Base-by-base conservation (phyloP, 2,797 vertebrate genomes). In the Brachyalestes nurse region DNA sequence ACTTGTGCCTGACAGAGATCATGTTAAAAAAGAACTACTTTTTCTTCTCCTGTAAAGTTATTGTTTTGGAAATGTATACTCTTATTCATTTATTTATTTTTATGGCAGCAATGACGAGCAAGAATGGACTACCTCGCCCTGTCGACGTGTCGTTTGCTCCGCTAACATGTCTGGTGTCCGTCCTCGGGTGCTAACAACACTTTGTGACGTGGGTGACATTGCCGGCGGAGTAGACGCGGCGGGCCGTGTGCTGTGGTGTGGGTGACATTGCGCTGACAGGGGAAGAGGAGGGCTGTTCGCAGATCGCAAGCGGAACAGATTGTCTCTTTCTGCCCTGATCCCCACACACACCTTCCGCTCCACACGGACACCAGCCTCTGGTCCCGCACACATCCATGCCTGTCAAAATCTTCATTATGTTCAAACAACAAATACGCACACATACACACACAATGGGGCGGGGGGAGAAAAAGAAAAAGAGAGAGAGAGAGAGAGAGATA, bases 361-460 rank as follows among this genome's bases (percentile, higher is more conserved):
- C 55, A 67, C 82, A 73, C 12, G 10, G 72, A 74, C 77, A 55
- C 19, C 14, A 23, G 16, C 64, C 61, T 3, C 57, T 60, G 72
- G 71, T 79, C 47, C 19, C 28, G 73, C 72, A 57, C 71, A 73
- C 62, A 70, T 83, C 82, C 65, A 49, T 77, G 70, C 80, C 76
- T 82, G 80, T 80, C 70, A 83, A 70, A 78, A 82, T 86, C 81
- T 85, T 85, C 74, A 88, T 87, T 86, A 85, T 65, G 80, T 78
- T 64, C 64, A 10, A 49, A 45, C 72, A 73, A 28, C 60, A 25
- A 21, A 51, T 25, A n/a, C 19, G 14, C 71, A 57, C 53, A 53
- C 49, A 38, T 25, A 55, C 16, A 72, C 23, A 53, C 25, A 53
- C 21, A 70, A n/a, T 38, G n/a, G 8, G 4, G 4, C 45, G 53